These are phyloP conservation scores for Dicerorhinus sumatrensis DNA, from an alignment of 2,113 vertebrate species.

Conservation along the genomic window DNA sequence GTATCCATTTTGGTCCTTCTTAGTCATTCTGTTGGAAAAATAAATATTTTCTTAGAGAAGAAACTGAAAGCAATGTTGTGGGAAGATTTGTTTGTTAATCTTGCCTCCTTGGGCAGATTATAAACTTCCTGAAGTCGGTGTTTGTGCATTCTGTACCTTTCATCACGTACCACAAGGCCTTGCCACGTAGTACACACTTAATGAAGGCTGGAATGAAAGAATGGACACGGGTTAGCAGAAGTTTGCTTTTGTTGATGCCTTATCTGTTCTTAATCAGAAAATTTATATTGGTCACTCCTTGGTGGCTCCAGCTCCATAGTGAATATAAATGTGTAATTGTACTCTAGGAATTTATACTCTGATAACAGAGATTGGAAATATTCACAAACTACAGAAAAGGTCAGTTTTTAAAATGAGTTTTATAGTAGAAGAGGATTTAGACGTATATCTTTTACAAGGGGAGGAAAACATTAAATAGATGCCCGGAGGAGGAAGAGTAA, in stretches of 20 bases:
- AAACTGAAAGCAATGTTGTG: not conserved
- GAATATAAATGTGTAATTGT: not conserved
- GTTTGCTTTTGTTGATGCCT: not conserved
- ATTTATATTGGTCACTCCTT: not conserved
- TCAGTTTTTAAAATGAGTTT: not conserved
- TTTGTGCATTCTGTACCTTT: rapidly evolving
- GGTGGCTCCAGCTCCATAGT: not conserved
- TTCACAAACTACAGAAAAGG: not conserved
- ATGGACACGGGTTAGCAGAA: not conserved
- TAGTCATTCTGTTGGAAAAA: not conserved
- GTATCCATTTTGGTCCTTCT: not conserved
- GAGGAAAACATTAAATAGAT: not conserved
- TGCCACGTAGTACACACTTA: no score
- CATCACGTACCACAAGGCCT: rapidly evolving
- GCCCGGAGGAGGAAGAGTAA: not conserved
- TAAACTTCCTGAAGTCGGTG: not conserved
- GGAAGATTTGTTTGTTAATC: not conserved
- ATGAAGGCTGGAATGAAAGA: not conserved
- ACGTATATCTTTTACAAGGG: not conserved
- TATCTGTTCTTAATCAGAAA: not conserved
- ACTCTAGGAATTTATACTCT: not conserved
- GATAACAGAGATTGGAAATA: not conserved
- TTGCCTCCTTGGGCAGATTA: rapidly evolving
- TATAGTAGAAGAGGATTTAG: not conserved
- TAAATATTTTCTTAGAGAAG: not conserved